A percentile compares a stretch with the other conserved stretches of the same genome.
phyloP scores from a whole-genome alignment of 1,140 invertebrate genomes.

The Trissolcus basalis region DNA sequence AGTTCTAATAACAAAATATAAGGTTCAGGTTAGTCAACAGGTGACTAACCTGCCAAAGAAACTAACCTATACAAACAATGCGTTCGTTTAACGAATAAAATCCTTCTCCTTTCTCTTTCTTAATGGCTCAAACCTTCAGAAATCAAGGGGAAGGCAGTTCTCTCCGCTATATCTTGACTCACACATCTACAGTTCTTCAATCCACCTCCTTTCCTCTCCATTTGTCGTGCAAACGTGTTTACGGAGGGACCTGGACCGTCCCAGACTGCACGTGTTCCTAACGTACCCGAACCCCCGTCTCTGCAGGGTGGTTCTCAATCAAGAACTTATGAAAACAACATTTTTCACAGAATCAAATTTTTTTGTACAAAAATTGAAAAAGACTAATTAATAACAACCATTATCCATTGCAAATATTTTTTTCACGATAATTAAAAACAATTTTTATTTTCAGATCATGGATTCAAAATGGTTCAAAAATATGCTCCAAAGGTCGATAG shows the following conservation, averaged over 20 bases:
- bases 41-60: constrained; percentile 74
- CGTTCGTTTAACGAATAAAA: constrained; percentile 75
- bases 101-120: constrained; percentile 61
- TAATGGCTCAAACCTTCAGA: constrained; percentile 63
- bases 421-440: no score
- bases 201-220: constrained; percentile 50
- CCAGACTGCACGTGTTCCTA: constrained; percentile 76
- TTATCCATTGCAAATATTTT: no score
- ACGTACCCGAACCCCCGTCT: constrained; percentile 72
- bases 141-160: constrained; percentile 59
- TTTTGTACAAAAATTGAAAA: no score
- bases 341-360: constrained; percentile 7
- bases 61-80: constrained; percentile 75
- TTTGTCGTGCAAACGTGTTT: constrained; percentile 60
- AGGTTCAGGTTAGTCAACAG: constrained; percentile 75
- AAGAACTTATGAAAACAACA: neutral
- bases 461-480: no score
- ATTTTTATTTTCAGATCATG: no score
- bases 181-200: constrained; percentile 63
- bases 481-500: no score
- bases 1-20: constrained; percentile 63
- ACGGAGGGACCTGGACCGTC: constrained; percentile 69
- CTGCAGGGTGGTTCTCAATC: constrained; percentile 70
- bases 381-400: no score
- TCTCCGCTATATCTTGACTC: constrained; percentile 67